A percentile compares a stretch with the other conserved stretches of the same genome.
Conservation (phyloP, 2,113 vertebrate species). For the Mobula birostris region DNA sequence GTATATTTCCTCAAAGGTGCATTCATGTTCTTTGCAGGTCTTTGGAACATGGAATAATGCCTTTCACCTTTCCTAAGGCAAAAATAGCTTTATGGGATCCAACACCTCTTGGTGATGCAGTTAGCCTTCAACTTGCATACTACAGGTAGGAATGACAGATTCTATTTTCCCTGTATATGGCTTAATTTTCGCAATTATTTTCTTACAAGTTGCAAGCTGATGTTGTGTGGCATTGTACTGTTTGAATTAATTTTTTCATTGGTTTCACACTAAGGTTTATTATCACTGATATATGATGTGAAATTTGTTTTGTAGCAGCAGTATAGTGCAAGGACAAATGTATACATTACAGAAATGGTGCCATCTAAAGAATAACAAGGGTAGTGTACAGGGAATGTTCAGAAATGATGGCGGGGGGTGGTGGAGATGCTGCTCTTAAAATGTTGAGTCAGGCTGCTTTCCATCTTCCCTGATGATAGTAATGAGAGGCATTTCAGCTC, state of each 20-base stretch:
- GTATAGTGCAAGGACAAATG: too few relatives aligned
- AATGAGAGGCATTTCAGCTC: too few relatives aligned
- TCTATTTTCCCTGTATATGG: not conserved
- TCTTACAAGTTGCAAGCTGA: not conserved
- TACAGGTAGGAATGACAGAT: constrained; percentile 65
- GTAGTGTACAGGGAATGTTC: too few relatives aligned
- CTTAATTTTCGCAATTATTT: not conserved
- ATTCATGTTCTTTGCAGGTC: constrained; percentile 46
- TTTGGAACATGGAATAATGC: constrained; percentile 51
- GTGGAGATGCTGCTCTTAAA: too few relatives aligned
- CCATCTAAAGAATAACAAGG: too few relatives aligned
- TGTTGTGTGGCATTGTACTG: not conserved
- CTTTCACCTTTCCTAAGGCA: constrained; percentile 77
- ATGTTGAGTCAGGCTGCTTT: too few relatives aligned
- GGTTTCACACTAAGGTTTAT: too few relatives aligned
- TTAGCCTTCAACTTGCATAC: constrained; percentile 64
- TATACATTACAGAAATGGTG: too few relatives aligned
- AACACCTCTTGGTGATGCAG: constrained; percentile 62
- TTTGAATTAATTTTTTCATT: not conserved
- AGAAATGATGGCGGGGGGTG: too few relatives aligned
- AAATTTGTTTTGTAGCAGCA: too few relatives aligned
- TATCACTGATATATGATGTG: too few relatives aligned
- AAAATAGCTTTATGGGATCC: constrained; percentile 79
- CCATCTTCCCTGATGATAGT: too few relatives aligned
- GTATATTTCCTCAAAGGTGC: not conserved